Base-by-base conservation (phyloP, 2,888 invertebrate species). In the Drosophila mettleri region DNA sequence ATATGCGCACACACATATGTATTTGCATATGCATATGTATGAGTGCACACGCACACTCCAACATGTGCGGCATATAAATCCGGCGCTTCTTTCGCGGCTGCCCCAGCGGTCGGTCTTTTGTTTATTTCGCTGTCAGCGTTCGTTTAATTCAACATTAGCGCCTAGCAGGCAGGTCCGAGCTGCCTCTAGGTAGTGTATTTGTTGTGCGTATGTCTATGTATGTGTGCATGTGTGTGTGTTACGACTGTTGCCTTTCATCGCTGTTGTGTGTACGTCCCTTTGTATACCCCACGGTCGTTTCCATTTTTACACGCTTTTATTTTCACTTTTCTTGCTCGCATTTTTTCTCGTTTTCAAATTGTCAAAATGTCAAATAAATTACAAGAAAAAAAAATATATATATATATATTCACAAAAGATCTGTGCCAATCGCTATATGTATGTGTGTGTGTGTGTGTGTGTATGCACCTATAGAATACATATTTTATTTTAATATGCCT, bases 91-190 rank as follows among this genome's bases (percentile, higher is more conserved):
- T 74, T 54, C 49, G 43, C 36, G 55, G 53, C 48, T 24, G 22
- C 43, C 49, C 27, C 66, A 33, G 62, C 61, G 78, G 60, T 70
- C 73, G 72, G 48, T 64, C 76, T 61, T 79, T 85, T 87, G 86
- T 83, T 86, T 80, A 78, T 77, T 78, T 63, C 70, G 80, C 86
- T 88, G 84, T 87, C 84, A 85, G 86, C 80, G 78, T 75, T 85
- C 87, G 83, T 87, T 85, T 85, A 87, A 85, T 85, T 85, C 88
- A 85, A 88, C 86, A 86, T 85, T 85, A 85, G 86, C 84, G 86
- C 88, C 84, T 86, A 74, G 73, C 82, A 45, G 79, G 85, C 72
- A 46, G 65, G 82, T 76, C 76, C 80, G 66, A 79, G 62, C 9
- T 46, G 52, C 65, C 67, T 41, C 45, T 39, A 38, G 48, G 24